Conservation (phyloP, 2,113 vertebrate genomes). For the Regulus satrapa region DNA sequence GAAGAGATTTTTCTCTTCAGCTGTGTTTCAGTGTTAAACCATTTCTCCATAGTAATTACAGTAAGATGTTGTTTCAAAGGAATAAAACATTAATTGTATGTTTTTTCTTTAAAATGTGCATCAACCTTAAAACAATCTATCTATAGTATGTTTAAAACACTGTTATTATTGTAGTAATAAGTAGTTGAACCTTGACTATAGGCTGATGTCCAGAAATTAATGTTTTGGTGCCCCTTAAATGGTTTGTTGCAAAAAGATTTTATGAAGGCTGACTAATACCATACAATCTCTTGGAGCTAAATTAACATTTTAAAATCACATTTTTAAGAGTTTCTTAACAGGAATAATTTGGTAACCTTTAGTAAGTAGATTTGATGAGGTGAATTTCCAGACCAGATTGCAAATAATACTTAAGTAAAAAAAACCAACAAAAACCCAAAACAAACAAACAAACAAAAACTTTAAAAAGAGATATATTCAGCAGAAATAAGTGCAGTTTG, state of each 20-base stretch:
- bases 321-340: slow-evolving; percentile 13
- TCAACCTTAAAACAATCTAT: background rate
- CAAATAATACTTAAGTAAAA: slow-evolving; percentile 11
- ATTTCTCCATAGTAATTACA: background rate
- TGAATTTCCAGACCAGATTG: slow-evolving; percentile 47
- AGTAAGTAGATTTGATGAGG: slow-evolving; percentile 50
- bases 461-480: background rate
- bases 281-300: background rate
- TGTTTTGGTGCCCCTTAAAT: background rate
- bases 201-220: background rate
- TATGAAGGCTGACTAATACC: background rate
- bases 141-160: background rate
- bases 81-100: background rate
- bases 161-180: background rate
- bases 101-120: background rate
- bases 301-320: slow-evolving; percentile 25
- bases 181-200: background rate
- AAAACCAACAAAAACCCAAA: too few species aligned
- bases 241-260: background rate
- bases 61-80: background rate
- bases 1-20: background rate
- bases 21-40: background rate
- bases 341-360: slow-evolving; percentile 50
- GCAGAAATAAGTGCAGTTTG: slow-evolving; percentile 38
- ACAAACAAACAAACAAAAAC: too few species aligned